Percentiles rank a stretch among this genome's conserved stretches.
phyloP scores from a whole-genome alignment of 1,140 invertebrate species.

The Chrysoperla carnea region DNA sequence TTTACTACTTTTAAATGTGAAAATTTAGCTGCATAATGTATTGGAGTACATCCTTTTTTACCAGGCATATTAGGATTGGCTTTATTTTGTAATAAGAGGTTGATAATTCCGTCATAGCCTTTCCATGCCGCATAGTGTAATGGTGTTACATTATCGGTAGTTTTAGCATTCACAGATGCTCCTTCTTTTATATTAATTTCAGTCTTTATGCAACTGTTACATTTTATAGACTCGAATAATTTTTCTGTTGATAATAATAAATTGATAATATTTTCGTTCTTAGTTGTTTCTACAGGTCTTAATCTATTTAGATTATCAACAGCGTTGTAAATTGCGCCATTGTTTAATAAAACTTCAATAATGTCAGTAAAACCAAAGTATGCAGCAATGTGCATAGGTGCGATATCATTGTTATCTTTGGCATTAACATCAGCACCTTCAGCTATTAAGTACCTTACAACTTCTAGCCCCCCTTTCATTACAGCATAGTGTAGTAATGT shows the following conservation, averaged over 20 bases:
- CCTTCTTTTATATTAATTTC: neutral
- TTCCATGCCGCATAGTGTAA: constrained; percentile 7
- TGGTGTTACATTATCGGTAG: constrained; percentile 6
- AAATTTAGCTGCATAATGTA: constrained; percentile 9
- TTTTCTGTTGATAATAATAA: constrained; percentile 3
- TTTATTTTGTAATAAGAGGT: constrained; percentile 8
- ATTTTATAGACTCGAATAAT: constrained; percentile 5
- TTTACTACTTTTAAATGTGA: constrained; percentile 5
- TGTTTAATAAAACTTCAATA: neutral
- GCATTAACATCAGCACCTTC: constrained; percentile 3
- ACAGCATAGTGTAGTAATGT: constrained; percentile 4
- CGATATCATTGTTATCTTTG: neutral
- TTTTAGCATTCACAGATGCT: constrained; percentile 5
- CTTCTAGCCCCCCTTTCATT: neutral
- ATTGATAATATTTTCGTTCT: neutral
- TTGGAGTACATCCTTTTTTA: constrained; percentile 4
- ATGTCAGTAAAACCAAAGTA: neutral
- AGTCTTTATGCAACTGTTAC: neutral
- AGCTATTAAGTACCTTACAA: constrained; percentile 5
- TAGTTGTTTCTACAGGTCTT: constrained; percentile 2
- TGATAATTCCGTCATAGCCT: constrained; percentile 3
- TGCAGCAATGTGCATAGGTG: constrained; percentile 7
- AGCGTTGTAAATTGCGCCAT: neutral
- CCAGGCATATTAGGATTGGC: constrained; percentile 7
- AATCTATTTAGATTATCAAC: constrained; percentile 1